These are phyloP conservation scores for Neuroscelio doddi DNA, from an alignment of 2,888 invertebrate species.

Conservation along the genomic window DNA sequence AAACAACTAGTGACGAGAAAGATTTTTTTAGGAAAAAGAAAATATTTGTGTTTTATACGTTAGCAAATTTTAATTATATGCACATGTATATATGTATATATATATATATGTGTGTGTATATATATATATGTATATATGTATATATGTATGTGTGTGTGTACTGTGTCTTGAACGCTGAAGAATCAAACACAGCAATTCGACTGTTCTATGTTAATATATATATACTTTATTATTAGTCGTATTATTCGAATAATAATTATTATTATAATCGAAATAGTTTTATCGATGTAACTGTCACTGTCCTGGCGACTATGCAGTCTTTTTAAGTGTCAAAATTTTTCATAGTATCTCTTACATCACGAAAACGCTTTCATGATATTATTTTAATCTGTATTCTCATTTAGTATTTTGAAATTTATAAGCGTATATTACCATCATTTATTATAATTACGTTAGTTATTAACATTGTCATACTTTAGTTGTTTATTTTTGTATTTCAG, in stretches of 20 bases:
- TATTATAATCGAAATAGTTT: constrained; percentile 30
- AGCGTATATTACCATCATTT: constrained; percentile 48
- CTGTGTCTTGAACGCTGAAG: constrained; percentile 24
- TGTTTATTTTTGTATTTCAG: constrained; percentile 67
- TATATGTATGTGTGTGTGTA: constrained; percentile 22
- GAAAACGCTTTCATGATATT: constrained; percentile 38
- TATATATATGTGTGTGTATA: constrained; percentile 22
- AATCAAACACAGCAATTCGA: constrained; percentile 50
- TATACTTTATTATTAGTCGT: constrained; percentile 25
- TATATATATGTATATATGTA: too few relatives aligned
- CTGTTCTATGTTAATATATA: constrained; percentile 44
- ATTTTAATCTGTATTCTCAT: constrained; percentile 49
- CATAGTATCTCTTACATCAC: too few relatives aligned
- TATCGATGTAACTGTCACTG: constrained; percentile 7
- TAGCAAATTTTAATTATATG: constrained; percentile 19
- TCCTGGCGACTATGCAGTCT: constrained; percentile 10
- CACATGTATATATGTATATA: constrained; percentile 37
- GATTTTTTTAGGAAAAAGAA: not conserved
- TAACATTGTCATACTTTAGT: constrained; percentile 55
- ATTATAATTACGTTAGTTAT: constrained; percentile 47
- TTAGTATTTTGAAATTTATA: constrained; percentile 49
- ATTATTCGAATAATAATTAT: constrained; percentile 20
- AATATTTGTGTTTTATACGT: constrained; percentile 5
- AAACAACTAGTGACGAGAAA: not conserved
- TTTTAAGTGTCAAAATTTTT: constrained; percentile 5